Conservation (phyloP, 2,797 vertebrate species). For the Perodicticus potto region DNA sequence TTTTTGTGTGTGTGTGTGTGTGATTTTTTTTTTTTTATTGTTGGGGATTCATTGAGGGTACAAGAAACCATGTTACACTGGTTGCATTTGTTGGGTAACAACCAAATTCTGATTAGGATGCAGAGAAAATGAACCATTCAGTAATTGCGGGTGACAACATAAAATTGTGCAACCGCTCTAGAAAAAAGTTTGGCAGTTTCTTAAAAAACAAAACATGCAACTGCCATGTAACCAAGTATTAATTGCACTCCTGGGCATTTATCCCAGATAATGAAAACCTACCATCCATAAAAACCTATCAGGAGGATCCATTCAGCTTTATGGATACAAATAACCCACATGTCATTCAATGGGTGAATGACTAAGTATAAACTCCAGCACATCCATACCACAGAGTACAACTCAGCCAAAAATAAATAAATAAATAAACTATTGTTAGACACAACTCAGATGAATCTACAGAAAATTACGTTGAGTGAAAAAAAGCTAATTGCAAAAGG, state of each 20-base stretch:
- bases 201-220: not conserved
- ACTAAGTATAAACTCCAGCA: not conserved
- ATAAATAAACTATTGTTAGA: not conserved
- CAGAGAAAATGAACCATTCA: not conserved
- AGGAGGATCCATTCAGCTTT: not conserved
- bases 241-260: not conserved
- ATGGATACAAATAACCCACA: not conserved
- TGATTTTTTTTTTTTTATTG: too few relatives aligned
- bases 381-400: not conserved
- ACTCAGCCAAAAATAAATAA: not conserved
- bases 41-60: too few relatives aligned
- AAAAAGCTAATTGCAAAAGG: not conserved
- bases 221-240: not conserved
- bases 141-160: not conserved
- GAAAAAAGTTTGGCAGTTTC: not conserved
- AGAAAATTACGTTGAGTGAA: not conserved
- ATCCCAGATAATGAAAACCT: conserved; percentile 31
- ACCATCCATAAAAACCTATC: not conserved
- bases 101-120: not conserved
- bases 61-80: too few relatives aligned
- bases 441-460: not conserved
- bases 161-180: not conserved
- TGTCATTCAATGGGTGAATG: not conserved
- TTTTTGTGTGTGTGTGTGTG: too few relatives aligned
- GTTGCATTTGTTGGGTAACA: too few relatives aligned